A percentile compares a stretch with the other conserved stretches of the same genome.
Conservation (phyloP, 2,888 invertebrate species). For the Drosophila merina region DNA sequence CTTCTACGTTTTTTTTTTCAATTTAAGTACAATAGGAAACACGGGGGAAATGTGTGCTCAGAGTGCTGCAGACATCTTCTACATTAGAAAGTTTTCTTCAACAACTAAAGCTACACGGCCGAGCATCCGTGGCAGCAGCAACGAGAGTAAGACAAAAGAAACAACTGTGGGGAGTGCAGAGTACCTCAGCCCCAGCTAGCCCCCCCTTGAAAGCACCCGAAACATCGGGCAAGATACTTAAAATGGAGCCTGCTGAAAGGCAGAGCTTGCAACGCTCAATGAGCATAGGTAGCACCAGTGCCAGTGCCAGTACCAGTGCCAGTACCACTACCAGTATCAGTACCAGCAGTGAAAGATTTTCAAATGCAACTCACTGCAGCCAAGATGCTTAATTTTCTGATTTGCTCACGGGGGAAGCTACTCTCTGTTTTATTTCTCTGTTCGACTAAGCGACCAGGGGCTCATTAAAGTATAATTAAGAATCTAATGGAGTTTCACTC, state of each 20-base stretch:
- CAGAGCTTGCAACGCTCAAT: slow-evolving; percentile 44
- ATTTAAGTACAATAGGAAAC: slow-evolving; percentile 47
- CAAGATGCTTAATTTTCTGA: slow-evolving; percentile 27
- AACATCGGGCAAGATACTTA: slow-evolving; percentile 57
- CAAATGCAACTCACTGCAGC: slow-evolving; percentile 37
- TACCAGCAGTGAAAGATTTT: slow-evolving; percentile 42
- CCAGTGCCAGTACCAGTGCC: neutral
- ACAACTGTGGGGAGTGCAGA: slow-evolving; percentile 67
- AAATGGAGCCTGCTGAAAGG: slow-evolving; percentile 47
- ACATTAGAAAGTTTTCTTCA: slow-evolving; percentile 77
- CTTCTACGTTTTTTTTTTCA: slow-evolving; percentile 32
- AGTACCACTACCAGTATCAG: slow-evolving; percentile 2
- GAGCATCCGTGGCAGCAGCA: slow-evolving; percentile 27
- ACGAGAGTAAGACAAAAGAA: slow-evolving; percentile 60
- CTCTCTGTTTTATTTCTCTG: slow-evolving; percentile 16
- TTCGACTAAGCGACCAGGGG: neutral
- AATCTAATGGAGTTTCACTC: slow-evolving; percentile 72
- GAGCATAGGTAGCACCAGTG: slow-evolving; percentile 19
- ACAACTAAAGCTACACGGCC: slow-evolving; percentile 30
- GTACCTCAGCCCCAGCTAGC: slow-evolving; percentile 11
- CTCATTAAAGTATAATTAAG: slow-evolving; percentile 76
- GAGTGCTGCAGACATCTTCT: slow-evolving; percentile 68
- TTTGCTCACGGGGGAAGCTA: slow-evolving; percentile 4
- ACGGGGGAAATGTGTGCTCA: slow-evolving; percentile 43
- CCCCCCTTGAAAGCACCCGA: slow-evolving; percentile 46